A percentile compares a stretch with the other conserved stretches of the same genome.
Evolutionary conservation across 2,797 vertebrate species (phyloP).

Genomic region (Notolepis coatsorum): DNA sequence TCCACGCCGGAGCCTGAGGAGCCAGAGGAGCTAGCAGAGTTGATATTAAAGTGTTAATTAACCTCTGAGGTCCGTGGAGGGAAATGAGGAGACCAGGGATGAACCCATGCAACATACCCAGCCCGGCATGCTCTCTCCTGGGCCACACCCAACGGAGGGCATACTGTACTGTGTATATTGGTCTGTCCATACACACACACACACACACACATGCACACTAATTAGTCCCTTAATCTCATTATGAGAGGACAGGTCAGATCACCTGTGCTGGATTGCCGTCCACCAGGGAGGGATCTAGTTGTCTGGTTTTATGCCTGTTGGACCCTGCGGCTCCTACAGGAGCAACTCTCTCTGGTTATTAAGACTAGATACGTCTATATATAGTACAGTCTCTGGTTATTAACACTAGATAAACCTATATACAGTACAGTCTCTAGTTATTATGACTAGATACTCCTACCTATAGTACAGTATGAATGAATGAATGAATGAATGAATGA

Average conservation of each 20-base stretch:
- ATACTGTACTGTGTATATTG: conserved; percentile 36
- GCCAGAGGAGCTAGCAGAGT: not conserved
- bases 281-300: conserved; percentile 66
- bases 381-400: too few species aligned
- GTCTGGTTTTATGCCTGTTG: conserved; percentile 53
- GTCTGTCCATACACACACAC: conserved; percentile 40
- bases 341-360: conserved; percentile 25
- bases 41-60: conserved; percentile 75
- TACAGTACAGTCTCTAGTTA: too few species aligned
- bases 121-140: conserved; percentile 58
- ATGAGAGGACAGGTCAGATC: conserved; percentile 73
- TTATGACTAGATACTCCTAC: conserved; percentile 52
- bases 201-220: conserved; percentile 67
- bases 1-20: conserved; percentile 26
- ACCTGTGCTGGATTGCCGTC: conserved; percentile 59
- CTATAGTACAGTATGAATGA: too few species aligned
- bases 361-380: too few species aligned
- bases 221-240: conserved; percentile 86
- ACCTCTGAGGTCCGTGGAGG: conserved; percentile 52
- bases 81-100: conserved; percentile 58
- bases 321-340: conserved; percentile 52
- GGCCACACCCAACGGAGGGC: conserved; percentile 26
- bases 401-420: too few species aligned
- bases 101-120: conserved; percentile 41
- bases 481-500: too few species aligned